Evolutionary conservation across 2,113 vertebrate species (phyloP).

Genomic region (Charadrius vociferus): DNA sequence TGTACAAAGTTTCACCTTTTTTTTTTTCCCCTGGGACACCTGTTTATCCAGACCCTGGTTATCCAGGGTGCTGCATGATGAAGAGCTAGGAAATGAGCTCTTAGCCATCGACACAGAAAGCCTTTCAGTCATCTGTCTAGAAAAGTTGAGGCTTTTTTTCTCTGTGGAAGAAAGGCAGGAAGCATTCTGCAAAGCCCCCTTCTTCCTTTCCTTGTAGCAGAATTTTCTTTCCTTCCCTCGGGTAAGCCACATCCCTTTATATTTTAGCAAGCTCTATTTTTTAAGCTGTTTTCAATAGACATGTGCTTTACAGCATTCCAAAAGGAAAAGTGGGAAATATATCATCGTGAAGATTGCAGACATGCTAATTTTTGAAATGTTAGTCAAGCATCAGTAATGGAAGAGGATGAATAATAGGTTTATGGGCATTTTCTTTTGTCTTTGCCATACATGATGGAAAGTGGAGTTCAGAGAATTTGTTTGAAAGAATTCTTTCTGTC

Average conservation of each 20-base stretch:
- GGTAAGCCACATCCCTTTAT: neutral
- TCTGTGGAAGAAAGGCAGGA: neutral
- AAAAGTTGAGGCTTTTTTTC: neutral
- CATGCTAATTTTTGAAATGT: slow-evolving; percentile 82
- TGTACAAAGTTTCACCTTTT: neutral
- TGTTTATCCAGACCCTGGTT: neutral
- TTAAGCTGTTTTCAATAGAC: neutral
- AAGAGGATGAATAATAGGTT: slow-evolving; percentile 6
- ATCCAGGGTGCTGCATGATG: neutral
- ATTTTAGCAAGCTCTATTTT: neutral
- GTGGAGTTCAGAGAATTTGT: slow-evolving; percentile 4
- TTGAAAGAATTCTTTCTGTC: neutral
- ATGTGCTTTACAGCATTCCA: neutral
- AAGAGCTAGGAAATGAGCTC: neutral
- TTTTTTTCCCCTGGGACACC: neutral
- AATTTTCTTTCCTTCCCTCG: neutral
- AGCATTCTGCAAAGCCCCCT: neutral
- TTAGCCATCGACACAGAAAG: neutral
- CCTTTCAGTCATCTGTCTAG: neutral
- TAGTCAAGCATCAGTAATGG: slow-evolving; percentile 71
- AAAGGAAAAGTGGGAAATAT: slow-evolving; percentile 72
- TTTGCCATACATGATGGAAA: slow-evolving; percentile 16
- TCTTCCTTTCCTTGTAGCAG: neutral
- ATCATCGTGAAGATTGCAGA: slow-evolving; percentile 80
- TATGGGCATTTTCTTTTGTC: slow-evolving; percentile 28